Base-by-base conservation (phyloP, 2,888 invertebrate species). In the Aphidoletes aphidimyza region DNA sequence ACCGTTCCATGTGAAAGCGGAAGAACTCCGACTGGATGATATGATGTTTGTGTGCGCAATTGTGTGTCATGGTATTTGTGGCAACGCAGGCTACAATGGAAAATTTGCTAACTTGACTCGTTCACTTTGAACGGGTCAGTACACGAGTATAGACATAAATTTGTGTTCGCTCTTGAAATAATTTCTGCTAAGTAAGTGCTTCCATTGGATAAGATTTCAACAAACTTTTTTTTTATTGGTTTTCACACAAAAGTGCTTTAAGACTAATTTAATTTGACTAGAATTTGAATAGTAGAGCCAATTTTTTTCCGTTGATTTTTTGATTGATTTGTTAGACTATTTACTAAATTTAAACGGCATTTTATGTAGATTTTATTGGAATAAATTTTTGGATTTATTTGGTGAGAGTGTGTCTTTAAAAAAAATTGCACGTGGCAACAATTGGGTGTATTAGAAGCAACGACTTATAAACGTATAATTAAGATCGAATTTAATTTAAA, bases 71-170 rank as follows among this genome's bases (percentile, higher is more conserved):
- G 36, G 81, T 81, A 30, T 81, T 22, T 17, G 37, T 81, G 37
- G 5, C 81, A 37, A 81, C 37, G 81, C 81, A 81, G 22, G 37
- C 81, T 37, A 81, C n/a, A 81, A 81, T 81, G 37, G 81, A 81
- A 81, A 81, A 26, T 81, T 81, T 37, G 37, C n/a, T 81, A 11
- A 1, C 36, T 37, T 37, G 81, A 37, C 81, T 93, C 93, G 92
- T 91, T 91, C 93, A 93, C 93, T 93, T 93, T 93, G 92, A 92
- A 92, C 92, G 92, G 92, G 92, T 92, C 92, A 92, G 91, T 92
- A 91, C 92, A 92, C 92, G 92, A 91, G 92, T 91, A 90, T 91
- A 92, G 92, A 92, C 78, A 54, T 37, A 83, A n/a, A 83, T 84
- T 89, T 69, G 54, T 81, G 78, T 85, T 84, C 81, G 59, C 39